Evolutionary conservation across 1,140 invertebrate species (phyloP).

Genomic region (Cyrtorhinus lividipennis): DNA sequence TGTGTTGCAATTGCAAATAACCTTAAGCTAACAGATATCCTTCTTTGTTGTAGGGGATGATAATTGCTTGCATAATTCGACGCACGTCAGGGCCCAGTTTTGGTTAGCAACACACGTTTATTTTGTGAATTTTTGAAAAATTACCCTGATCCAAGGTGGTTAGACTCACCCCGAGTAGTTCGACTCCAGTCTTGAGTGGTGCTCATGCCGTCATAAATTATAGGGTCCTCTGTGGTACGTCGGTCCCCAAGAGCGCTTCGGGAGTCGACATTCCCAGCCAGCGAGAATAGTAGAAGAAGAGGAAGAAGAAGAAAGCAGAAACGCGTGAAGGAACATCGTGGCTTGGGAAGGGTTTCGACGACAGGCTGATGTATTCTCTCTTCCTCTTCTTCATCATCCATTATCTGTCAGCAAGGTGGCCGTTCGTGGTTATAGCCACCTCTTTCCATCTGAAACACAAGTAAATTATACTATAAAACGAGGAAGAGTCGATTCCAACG

Average conservation of each 20-base stretch:
- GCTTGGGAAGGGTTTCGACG: background rate
- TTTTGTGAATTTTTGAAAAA: no score
- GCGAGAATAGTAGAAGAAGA: background rate
- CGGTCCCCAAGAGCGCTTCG: no score
- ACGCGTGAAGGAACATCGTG: background rate
- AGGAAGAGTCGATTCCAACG: background rate
- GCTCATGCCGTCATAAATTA: background rate
- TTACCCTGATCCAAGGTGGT: no score
- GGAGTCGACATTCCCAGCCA: background rate
- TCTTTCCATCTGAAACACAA: background rate
- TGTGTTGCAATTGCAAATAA: no score
- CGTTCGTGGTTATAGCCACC: conserved; percentile 2
- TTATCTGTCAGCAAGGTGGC: conserved; percentile 6
- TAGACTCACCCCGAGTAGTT: background rate
- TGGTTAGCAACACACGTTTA: no score
- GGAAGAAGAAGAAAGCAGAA: conserved; percentile 1
- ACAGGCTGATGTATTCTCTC: background rate
- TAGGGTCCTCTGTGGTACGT: no score
- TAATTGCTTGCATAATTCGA: no score
- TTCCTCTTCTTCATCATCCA: conserved; percentile 6
- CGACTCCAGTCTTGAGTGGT: background rate
- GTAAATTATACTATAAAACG: background rate
- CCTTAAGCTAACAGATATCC: no score
- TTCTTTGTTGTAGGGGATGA: no score
- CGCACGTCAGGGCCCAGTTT: no score